Conservation (phyloP, 2,797 vertebrate genomes). For the Synanceia verrucosa region DNA sequence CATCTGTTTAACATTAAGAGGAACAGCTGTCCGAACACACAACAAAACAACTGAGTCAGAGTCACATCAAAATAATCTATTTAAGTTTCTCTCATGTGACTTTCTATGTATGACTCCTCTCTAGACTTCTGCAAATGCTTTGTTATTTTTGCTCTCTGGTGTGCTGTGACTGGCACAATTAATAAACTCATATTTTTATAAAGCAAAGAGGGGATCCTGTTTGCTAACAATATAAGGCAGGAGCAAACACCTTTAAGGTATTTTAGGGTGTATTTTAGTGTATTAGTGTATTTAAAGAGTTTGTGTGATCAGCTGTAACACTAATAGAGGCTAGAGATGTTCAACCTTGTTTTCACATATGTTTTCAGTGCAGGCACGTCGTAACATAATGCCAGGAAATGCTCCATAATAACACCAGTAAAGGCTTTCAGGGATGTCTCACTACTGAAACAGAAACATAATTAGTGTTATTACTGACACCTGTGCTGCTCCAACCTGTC, state of each 20-base stretch:
- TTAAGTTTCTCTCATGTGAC: neutral
- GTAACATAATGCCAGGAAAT: neutral
- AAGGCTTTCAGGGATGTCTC: rapidly evolving
- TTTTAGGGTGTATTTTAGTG: too few species aligned
- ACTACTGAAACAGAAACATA: neutral
- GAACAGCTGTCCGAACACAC: neutral
- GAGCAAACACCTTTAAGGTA: too few species aligned
- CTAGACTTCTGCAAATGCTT: neutral
- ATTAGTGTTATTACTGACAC: neutral
- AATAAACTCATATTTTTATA: neutral
- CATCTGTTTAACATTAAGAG: neutral
- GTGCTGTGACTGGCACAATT: neutral
- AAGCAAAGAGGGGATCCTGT: neutral
- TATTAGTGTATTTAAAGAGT: neutral
- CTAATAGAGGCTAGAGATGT: neutral
- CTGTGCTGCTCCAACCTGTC: neutral
- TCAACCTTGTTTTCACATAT: too few species aligned
- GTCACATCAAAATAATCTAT: neutral
- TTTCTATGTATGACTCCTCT: conserved; percentile 1
- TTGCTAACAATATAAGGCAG: too few species aligned
- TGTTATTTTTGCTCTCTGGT: neutral
- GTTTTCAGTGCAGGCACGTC: too few species aligned
- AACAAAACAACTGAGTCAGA: conserved; percentile 5
- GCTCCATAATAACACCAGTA: neutral
- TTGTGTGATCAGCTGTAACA: neutral